Conservation (phyloP, 1,140 invertebrate genomes). For the Augochlora pura region DNA sequence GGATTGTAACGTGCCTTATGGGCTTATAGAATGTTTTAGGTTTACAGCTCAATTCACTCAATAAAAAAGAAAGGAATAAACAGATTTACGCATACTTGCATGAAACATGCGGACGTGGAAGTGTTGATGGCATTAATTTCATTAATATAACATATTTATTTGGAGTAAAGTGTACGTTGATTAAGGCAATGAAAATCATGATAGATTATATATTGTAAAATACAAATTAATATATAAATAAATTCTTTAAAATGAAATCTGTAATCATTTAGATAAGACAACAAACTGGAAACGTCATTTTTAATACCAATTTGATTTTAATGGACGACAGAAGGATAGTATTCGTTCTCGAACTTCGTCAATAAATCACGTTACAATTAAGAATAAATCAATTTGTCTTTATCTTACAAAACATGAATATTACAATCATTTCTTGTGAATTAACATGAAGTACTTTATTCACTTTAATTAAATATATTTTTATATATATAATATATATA, state of each 20-base stretch:
- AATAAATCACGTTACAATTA: constrained; percentile 11
- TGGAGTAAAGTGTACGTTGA: constrained; percentile 28
- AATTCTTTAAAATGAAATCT: constrained; percentile 24
- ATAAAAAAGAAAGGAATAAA: no score
- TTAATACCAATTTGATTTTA: background rate
- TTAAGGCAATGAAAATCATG: constrained; percentile 30
- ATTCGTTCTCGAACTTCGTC: background rate
- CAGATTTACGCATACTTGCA: no score
- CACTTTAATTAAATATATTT: constrained; percentile 6
- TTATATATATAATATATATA: constrained; percentile 8
- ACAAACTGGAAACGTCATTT: no score
- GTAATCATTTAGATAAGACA: background rate
- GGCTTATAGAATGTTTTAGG: no score
- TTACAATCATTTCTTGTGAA: constrained; percentile 13
- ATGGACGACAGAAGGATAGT: background rate
- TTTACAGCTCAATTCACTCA: no score
- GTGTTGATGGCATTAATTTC: constrained; percentile 20
- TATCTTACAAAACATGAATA: constrained; percentile 34
- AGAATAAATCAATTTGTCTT: constrained; percentile 13
- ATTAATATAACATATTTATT: constrained; percentile 32
- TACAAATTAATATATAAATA: constrained; percentile 34
- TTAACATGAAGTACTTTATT: constrained; percentile 10
- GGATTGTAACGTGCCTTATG: no score
- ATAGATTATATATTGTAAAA: constrained; percentile 11
- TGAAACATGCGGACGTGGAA: background rate